Evolutionary conservation across 2,888 invertebrate genomes (phyloP).

Genomic region (Saturnia japonica): DNA sequence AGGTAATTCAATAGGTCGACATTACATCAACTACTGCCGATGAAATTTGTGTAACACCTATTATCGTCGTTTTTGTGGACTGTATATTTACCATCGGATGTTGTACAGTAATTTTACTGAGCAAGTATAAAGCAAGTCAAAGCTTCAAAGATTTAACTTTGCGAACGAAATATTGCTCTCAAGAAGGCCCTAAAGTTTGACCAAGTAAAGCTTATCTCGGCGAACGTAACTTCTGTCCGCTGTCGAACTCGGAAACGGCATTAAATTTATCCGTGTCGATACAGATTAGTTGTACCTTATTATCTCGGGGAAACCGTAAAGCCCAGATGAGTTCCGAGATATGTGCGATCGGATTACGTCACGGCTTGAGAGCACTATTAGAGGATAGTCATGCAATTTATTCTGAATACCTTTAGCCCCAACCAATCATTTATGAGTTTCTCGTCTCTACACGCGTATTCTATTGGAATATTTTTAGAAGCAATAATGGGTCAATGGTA

Average conservation of each 20-base stretch:
- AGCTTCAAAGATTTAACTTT: background rate
- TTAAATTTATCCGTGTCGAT: slow-evolving; percentile 9
- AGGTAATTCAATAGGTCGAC: no score
- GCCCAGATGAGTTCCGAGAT: slow-evolving; percentile 13
- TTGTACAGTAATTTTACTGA: no score
- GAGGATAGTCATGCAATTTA: background rate
- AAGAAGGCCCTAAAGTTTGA: background rate
- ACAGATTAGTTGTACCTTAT: slow-evolving; percentile 18
- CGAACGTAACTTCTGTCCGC: slow-evolving; percentile 8
- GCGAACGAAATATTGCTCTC: background rate
- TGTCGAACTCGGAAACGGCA: background rate
- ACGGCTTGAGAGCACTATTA: background rate
- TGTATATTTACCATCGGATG: no score
- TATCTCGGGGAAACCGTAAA: slow-evolving; percentile 8
- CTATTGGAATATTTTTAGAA: background rate
- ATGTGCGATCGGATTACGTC: slow-evolving; percentile 8
- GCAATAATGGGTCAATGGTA: background rate
- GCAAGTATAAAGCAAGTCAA: no score
- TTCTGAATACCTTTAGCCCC: slow-evolving; percentile 1
- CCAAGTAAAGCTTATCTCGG: slow-evolving; percentile 7
- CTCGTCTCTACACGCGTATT: background rate
- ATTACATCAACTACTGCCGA: no score
- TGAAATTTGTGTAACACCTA: no score
- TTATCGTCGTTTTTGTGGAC: no score
- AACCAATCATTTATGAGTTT: background rate